Percentiles rank a stretch among this genome's conserved stretches.
These are phyloP conservation scores for Leptinotarsa peninsularis DNA, from an alignment of 2,888 invertebrate genomes.

Conservation along the genomic window DNA sequence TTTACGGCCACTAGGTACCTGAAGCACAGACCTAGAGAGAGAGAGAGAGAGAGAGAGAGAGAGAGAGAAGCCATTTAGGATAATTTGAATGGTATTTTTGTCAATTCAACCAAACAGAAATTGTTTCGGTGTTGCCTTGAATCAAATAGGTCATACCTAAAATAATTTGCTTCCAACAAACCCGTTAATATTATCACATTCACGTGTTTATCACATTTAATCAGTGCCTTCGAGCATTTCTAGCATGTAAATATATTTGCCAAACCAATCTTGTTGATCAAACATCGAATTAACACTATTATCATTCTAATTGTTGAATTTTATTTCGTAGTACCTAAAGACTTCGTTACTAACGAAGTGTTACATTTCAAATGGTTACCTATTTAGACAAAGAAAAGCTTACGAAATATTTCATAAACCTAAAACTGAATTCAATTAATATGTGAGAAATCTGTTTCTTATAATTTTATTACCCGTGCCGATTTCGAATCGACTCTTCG, in stretches of 20 bases:
- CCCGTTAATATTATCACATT: too few species aligned
- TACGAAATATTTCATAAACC: background rate
- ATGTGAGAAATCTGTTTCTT: background rate
- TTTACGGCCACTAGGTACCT: too few species aligned
- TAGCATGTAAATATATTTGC: background rate
- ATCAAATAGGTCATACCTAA: too few species aligned
- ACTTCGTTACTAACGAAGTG: too few species aligned
- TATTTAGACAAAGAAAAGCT: background rate
- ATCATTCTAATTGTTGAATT: background rate
- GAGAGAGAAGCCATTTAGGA: too few species aligned
- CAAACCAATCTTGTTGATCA: background rate
- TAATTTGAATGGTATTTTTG: too few species aligned
- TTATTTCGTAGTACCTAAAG: background rate
- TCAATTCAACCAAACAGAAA: too few species aligned
- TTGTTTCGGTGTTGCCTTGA: too few species aligned
- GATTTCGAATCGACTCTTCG: background rate
- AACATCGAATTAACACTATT: background rate
- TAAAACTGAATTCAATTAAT: background rate
- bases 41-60: too few species aligned
- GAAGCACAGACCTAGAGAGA: too few species aligned
- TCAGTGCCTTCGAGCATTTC: background rate
- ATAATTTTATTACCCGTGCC: background rate
- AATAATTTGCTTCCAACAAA: too few species aligned
- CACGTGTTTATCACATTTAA: background rate
- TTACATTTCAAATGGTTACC: too few species aligned